These are phyloP conservation scores for Sycophaga agraensis DNA, from an alignment of 1,140 invertebrate species.

Conservation along the genomic window DNA sequence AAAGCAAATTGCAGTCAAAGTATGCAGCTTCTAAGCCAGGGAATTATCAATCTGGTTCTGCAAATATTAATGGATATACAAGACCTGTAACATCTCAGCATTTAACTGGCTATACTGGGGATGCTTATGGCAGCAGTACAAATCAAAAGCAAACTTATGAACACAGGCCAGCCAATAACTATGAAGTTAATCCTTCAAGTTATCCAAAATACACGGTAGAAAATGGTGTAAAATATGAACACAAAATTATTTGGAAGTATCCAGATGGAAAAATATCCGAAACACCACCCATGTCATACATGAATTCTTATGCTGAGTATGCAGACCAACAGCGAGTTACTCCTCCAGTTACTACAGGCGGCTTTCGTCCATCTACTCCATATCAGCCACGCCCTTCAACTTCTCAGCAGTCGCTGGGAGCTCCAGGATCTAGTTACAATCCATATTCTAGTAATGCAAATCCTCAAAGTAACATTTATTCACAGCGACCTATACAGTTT, in stretches of 20 bases:
- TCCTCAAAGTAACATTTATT: slow-evolving; percentile 36
- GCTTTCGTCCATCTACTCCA: not conserved
- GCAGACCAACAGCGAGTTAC: slow-evolving; percentile 15
- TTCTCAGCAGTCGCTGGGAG: not conserved
- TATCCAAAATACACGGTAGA: slow-evolving; percentile 48
- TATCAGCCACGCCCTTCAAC: not conserved
- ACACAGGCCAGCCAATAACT: slow-evolving; percentile 20
- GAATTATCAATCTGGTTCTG: not conserved
- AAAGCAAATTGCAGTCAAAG: slow-evolving; percentile 2
- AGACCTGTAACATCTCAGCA: slow-evolving; percentile 27
- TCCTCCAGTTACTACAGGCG: not conserved
- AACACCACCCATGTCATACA: slow-evolving; percentile 44
- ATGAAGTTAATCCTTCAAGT: slow-evolving; percentile 33
- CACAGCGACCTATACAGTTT: slow-evolving; percentile 50
- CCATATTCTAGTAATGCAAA: not conserved
- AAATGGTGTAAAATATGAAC: slow-evolving; percentile 51
- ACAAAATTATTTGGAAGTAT: slow-evolving; percentile 56
- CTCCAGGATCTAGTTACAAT: not conserved
- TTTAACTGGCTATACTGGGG: slow-evolving; percentile 19
- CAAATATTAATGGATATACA: slow-evolving; percentile 18
- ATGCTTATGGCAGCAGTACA: not conserved
- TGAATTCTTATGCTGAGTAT: slow-evolving; percentile 42
- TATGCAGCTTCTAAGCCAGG: slow-evolving; percentile 9
- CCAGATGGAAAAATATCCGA: slow-evolving; percentile 51
- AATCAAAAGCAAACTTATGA: slow-evolving; percentile 23